Evolutionary conservation across 2,888 invertebrate genomes (phyloP), one percentile per base, ranked within the genome.

Genomic region (Drosophila neotestacea): DNA sequence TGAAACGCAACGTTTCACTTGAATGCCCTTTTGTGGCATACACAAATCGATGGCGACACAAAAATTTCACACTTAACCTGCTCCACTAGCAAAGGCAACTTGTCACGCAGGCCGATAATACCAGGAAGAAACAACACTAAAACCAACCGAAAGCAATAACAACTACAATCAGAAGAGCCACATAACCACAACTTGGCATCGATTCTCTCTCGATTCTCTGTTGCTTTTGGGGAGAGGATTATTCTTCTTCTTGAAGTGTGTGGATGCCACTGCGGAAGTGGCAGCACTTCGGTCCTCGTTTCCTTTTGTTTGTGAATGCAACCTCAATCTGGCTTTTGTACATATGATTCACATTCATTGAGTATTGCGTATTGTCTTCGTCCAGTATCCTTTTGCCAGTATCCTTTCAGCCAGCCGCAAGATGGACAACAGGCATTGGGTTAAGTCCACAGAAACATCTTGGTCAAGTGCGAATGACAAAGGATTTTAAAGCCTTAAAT

Each of bases 41-140:
- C 54, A 60, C 66, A 72, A 70, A 72, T 73, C 67, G 63, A 79
- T 62, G 70, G 65, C 73, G 76, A 76, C 68, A 73, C 63, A 60
- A 66, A 77, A 80, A 66, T 74, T 77, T 77, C 68, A 68, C 80
- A 88, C 85, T 85, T 86, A 85, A 86, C 83, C 84, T 88, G 83
- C 69, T 83, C 73, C 73, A 82, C 73, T 75, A 68, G 56, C 65
- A 59, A 65, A 62, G 48, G 38, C 28, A 51, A 38, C 51, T 11
- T 27, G n/a, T 22, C 69, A 51, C 34, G 22, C 22, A 22, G 22
- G 22, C 22, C 22, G 22, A 22, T 22, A 22, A 22, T 22, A 22
- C 22, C 32, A 66, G 36, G 9, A 7, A 32, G 6, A 30, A 56
- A 7, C 32, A 50, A 46, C 10, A 48, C 6, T 16, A 46, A 13